Conservation (phyloP, 2,888 invertebrate species). For the Hermaeophaga mercurialis region DNA sequence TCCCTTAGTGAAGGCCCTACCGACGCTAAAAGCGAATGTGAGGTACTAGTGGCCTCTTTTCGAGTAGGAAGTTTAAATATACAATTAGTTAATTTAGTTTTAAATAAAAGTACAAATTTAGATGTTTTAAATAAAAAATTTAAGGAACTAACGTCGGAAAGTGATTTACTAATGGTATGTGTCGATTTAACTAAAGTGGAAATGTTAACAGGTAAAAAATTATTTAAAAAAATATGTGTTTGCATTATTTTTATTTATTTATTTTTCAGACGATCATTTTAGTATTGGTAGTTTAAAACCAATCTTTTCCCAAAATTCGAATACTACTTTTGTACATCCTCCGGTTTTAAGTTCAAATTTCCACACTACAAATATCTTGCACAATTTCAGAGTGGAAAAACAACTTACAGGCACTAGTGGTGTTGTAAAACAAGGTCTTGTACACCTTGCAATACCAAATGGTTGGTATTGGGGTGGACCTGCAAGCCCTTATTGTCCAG, state of each 20-base stretch:
- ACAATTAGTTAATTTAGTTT: conserved; percentile 58
- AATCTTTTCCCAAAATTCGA: conserved; percentile 46
- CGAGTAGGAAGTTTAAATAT: conserved; percentile 60
- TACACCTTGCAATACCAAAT: conserved; percentile 79
- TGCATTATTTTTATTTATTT: conserved; percentile 6
- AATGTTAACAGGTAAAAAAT: conserved; percentile 41
- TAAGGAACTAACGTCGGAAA: conserved; percentile 43
- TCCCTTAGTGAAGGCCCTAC: conserved; percentile 46
- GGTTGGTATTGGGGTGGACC: conserved; percentile 85
- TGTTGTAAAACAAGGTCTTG: conserved; percentile 72
- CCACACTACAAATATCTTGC: conserved; percentile 43
- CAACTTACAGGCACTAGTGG: conserved; percentile 63
- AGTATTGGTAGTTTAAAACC: conserved; percentile 46
- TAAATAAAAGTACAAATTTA: conserved; percentile 39
- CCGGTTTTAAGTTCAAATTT: conserved; percentile 26
- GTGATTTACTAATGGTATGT: conserved; percentile 49
- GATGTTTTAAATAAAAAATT: conserved; percentile 41
- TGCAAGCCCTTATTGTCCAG: conserved; percentile 74
- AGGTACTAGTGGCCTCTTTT: conserved; percentile 57
- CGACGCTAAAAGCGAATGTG: conserved; percentile 43
- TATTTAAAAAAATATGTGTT: not conserved
- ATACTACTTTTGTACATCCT: conserved; percentile 42
- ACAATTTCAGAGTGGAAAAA: conserved; percentile 43
- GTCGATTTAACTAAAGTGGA: conserved; percentile 51
- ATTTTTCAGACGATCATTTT: conserved; percentile 39